Conservation (phyloP, 2,113 vertebrate species). For the Ondatra zibethicus region DNA sequence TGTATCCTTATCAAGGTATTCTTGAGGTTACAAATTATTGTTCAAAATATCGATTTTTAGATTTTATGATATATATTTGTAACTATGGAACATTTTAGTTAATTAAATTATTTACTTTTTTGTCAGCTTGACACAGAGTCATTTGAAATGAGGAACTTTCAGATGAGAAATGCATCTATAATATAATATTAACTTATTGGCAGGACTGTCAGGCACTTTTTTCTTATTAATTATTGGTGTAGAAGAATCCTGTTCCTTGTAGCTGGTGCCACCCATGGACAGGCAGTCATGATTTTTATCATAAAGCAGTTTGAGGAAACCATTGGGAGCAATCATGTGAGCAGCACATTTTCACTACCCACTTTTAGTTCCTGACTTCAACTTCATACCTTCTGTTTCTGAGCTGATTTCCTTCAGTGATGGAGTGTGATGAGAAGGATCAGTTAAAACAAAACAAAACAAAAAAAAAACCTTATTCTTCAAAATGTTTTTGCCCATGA, state of each 20-base stretch:
- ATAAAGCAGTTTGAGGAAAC: not conserved
- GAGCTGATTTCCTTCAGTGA: not conserved
- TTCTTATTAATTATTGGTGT: not conserved
- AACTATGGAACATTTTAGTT: not conserved
- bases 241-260: not conserved
- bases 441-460: no score
- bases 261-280: not conserved
- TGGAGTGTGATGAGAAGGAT: not conserved
- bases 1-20: not conserved
- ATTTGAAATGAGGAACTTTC: not conserved
- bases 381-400: not conserved
- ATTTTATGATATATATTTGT: not conserved
- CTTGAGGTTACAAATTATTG: conserved; percentile 64
- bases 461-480: no score
- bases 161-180: not conserved
- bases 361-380: not conserved
- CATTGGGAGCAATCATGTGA: not conserved
- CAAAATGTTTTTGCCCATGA: not conserved
- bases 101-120: conserved; percentile 56
- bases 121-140: not conserved
- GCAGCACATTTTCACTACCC: no score
- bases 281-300: not conserved
- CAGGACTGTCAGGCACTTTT: not conserved
- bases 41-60: conserved; percentile 68
- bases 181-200: not conserved